Base-by-base conservation (phyloP, 2,797 vertebrate genomes). In the Sphaeramia orbicularis region DNA sequence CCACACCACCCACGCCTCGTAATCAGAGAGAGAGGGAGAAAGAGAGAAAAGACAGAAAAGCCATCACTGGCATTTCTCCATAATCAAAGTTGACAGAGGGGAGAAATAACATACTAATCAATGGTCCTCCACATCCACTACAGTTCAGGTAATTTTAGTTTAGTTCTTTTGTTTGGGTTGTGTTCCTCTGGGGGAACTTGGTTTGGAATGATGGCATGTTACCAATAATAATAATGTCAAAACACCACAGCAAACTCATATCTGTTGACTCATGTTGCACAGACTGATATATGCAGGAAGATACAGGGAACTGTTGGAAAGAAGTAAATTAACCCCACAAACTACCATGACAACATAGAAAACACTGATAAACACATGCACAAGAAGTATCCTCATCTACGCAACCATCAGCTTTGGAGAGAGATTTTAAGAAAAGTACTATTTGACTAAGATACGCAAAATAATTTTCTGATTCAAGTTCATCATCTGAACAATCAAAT, bases 1-100 rank as follows among this genome's bases (percentile, higher is more conserved):
- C 85, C 85, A 80, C 80, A 78, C 57, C 69, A 66, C 86, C 89
- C 87, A 89, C 81, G 60, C 75, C 76, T 84, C 19, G 63, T 85
- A 91, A 92, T 91, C 90, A 91, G 79, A 70, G 57, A 40, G 77
- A 75, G 83, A 45, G 71, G 78, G 53, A 72, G 74, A 70, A 38
- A 19, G 71, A 70, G 37, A 76, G 43, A 30, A 49, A 57, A 69
- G 76, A 76, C 58, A 72, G 76, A 62, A 24, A 65, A 84, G 80
- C 71, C 68, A 79, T 85, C 81, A 56, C 62, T 57, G 76, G 65
- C 78, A 59, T 85, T 88, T 88, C 71, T 73, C 79, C 83, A 75
- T 87, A 91, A 91, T 91, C 85, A 90, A 86, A 86, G 81, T 70
- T 84, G 87, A 90, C 86, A 90, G 78, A 74, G 74, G 76, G 69